A percentile compares a stretch with the other conserved stretches of the same genome.
phyloP scores from a whole-genome alignment of 2,888 invertebrate species.

The Drosophila gaucha region DNA sequence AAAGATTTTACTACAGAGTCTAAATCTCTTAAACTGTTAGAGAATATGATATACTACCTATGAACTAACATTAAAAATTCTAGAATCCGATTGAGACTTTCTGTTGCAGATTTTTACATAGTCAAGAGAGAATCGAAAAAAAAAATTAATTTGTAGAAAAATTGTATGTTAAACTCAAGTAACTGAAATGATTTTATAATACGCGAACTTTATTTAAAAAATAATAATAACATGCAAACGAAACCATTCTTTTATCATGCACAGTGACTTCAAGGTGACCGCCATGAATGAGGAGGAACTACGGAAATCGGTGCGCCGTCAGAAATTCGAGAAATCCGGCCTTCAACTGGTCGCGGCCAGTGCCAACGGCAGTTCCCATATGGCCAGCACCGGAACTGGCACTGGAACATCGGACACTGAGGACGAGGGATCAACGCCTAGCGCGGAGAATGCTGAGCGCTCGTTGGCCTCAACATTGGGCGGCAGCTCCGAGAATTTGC shows the following conservation, averaged over 20 bases:
- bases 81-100: no score
- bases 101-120: no score
- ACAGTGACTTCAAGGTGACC: slow-evolving; percentile 93
- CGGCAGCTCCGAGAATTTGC: slow-evolving; percentile 89
- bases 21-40: no score
- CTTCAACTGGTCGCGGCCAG: slow-evolving; percentile 76
- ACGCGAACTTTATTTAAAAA: no score
- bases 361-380: slow-evolving; percentile 85
- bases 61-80: no score
- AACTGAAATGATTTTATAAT: no score
- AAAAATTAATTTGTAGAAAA: neutral
- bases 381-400: slow-evolving; percentile 86
- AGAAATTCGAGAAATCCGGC: slow-evolving; percentile 87
- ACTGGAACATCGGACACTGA: slow-evolving; percentile 91
- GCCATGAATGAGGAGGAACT: slow-evolving; percentile 95
- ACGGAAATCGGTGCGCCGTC: slow-evolving; percentile 90
- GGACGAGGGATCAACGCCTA: slow-evolving; percentile 91
- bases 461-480: slow-evolving; percentile 88
- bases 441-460: slow-evolving; percentile 92
- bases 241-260: neutral
- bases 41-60: no score
- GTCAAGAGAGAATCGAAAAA: no score
- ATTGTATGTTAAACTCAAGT: neutral
- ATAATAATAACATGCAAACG: neutral
- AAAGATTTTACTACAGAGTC: no score